Percentiles rank a stretch among this genome's conserved stretches.
phyloP scores from a whole-genome alignment of 2,888 invertebrate genomes.

The Aelia acuminata region DNA sequence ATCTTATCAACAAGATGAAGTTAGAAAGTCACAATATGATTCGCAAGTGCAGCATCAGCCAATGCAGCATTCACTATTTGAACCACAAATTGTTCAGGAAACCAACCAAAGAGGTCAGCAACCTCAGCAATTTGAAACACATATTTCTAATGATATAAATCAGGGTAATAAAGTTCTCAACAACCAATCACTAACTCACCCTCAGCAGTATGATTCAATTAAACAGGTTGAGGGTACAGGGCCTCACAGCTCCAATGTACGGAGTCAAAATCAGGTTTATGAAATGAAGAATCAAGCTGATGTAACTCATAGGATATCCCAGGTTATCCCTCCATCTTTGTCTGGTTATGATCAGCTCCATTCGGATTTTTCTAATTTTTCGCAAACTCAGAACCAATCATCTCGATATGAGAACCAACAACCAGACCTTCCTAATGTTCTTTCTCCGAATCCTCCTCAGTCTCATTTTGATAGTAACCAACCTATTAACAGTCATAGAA shows the following conservation, averaged over 20 bases:
- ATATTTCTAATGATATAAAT: slow-evolving; percentile 67
- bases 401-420: slow-evolving; percentile 12
- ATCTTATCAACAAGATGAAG: slow-evolving; percentile 43
- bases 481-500: background rate
- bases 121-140: slow-evolving; percentile 68
- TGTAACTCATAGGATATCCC: slow-evolving; percentile 57
- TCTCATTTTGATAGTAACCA: slow-evolving; percentile 31
- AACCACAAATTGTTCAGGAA: slow-evolving; percentile 67
- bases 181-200: slow-evolving; percentile 53
- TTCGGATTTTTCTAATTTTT: slow-evolving; percentile 11
- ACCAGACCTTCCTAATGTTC: slow-evolving; percentile 4
- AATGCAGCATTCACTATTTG: slow-evolving; percentile 66
- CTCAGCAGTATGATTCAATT: slow-evolving; percentile 17
- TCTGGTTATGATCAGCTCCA: slow-evolving; percentile 45
- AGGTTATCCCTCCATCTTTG: slow-evolving; percentile 57
- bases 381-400: slow-evolving; percentile 15
- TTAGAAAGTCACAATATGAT: slow-evolving; percentile 67
- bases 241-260: background rate
- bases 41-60: slow-evolving; percentile 65
- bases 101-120: slow-evolving; percentile 64
- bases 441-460: slow-evolving; percentile 46
- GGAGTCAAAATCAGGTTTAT: slow-evolving; percentile 10
- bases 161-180: slow-evolving; percentile 24
- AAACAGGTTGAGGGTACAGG: background rate
- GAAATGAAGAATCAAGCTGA: slow-evolving; percentile 53